A percentile compares a stretch with the other conserved stretches of the same genome.
Conservation (phyloP, 2,888 invertebrate species). For the Pemphredon lugubris region DNA sequence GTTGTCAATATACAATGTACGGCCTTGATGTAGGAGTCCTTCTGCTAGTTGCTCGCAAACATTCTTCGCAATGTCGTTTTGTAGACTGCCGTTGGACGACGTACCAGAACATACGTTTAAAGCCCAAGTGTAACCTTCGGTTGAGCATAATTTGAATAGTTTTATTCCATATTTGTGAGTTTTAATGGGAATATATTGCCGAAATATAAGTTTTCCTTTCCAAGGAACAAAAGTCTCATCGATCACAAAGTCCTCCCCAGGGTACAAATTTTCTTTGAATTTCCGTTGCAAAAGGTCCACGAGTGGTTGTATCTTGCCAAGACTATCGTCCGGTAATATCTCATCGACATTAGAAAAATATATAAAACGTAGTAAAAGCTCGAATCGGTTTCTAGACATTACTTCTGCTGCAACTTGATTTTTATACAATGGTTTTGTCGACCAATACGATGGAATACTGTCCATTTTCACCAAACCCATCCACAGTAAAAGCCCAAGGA, state of each 20-base stretch:
- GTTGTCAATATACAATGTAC: conserved; percentile 43
- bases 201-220: conserved; percentile 61
- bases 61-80: conserved; percentile 25
- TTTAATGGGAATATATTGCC: conserved; percentile 61
- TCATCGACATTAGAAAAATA: conserved; percentile 47
- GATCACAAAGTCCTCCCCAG: conserved; percentile 57
- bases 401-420: conserved; percentile 41
- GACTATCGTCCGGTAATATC: conserved; percentile 30
- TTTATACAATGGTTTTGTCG: conserved; percentile 45
- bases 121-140: conserved; percentile 53
- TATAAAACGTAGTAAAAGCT: conserved; percentile 37
- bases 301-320: conserved; percentile 48
- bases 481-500: conserved; percentile 54
- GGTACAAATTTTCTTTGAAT: conserved; percentile 48
- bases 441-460: conserved; percentile 52
- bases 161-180: conserved; percentile 58
- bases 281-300: conserved; percentile 42
- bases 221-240: conserved; percentile 65
- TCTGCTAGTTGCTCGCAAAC: conserved; percentile 31
- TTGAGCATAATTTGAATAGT: conserved; percentile 59
- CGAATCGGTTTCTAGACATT: conserved; percentile 57
- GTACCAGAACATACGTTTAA: conserved; percentile 52
- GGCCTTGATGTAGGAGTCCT: conserved; percentile 30
- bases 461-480: conserved; percentile 51
- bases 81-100: conserved; percentile 64